A percentile compares a stretch with the other conserved stretches of the same genome.
Conservation (phyloP, 2,888 invertebrate genomes). For the Sphinx pinastri region DNA sequence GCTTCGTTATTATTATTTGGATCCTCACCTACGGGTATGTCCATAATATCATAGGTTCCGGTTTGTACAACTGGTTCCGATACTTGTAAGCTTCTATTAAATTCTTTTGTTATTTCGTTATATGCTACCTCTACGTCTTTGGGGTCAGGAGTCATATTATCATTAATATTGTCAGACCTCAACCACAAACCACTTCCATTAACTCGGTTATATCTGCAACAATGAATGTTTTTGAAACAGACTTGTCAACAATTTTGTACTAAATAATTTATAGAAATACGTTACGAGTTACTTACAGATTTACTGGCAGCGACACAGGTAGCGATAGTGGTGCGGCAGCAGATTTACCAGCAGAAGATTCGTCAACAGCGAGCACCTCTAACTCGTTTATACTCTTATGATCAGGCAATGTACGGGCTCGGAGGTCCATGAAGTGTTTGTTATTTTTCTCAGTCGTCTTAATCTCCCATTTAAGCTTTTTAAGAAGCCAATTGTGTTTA, state of each 20-base stretch:
- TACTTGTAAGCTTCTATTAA: not conserved
- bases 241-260: not conserved
- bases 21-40: not conserved
- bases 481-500: constrained; percentile 27
- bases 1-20: not conserved
- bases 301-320: not conserved
- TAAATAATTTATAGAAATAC: not conserved
- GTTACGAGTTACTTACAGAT: not conserved
- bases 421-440: not conserved
- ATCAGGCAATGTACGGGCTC: not conserved
- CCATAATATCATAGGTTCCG: not conserved
- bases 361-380: not conserved
- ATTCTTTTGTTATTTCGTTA: not conserved
- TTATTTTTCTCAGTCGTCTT: not conserved
- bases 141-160: not conserved
- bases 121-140: not conserved
- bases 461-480: constrained; percentile 7
- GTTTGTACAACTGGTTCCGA: not conserved
- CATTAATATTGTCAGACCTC: not conserved
- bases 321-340: not conserved
- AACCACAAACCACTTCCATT: no score
- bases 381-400: not conserved
- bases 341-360: not conserved
- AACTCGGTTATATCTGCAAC: not conserved
- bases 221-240: not conserved